These are phyloP conservation scores for Fregetta grallaria DNA, from an alignment of 2,113 vertebrate species.

Conservation along the genomic window DNA sequence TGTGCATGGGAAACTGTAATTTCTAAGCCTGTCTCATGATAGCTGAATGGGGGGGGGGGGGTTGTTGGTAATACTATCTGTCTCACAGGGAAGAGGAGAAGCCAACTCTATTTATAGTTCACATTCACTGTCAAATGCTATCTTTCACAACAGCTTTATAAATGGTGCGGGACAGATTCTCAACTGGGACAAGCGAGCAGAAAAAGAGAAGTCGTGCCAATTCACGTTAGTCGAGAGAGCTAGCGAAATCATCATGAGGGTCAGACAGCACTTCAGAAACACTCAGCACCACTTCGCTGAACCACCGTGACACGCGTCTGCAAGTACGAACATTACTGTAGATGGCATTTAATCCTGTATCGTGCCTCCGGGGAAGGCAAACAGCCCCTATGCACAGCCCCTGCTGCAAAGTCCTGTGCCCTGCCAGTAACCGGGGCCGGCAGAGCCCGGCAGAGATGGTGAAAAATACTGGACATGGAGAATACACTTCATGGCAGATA, in stretches of 20 bases:
- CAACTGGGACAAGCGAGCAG: not conserved
- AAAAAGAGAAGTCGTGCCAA: not conserved
- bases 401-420: not conserved
- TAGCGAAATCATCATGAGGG: not conserved
- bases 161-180: conserved; percentile 20
- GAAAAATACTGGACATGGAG: not conserved
- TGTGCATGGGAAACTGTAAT: not conserved
- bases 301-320: not conserved
- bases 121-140: conserved; percentile 35
- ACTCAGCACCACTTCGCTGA: not conserved
- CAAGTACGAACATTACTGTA: not conserved
- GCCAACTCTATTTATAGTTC: conserved; percentile 54
- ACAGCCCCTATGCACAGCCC: fast-evolving
- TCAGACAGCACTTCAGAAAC: not conserved
- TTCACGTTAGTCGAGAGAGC: not conserved
- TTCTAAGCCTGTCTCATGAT: not conserved
- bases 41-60: not conserved
- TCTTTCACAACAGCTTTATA: conserved; percentile 41
- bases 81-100: conserved; percentile 24
- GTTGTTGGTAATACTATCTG: conserved; percentile 31
- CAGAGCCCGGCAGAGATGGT: fast-evolving
- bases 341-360: not conserved
- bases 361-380: not conserved
- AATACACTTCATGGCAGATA: not conserved
- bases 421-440: fast-evolving